phyloP scores from a whole-genome alignment of 2,797 vertebrate species.

The Anomalospiza imberbis region DNA sequence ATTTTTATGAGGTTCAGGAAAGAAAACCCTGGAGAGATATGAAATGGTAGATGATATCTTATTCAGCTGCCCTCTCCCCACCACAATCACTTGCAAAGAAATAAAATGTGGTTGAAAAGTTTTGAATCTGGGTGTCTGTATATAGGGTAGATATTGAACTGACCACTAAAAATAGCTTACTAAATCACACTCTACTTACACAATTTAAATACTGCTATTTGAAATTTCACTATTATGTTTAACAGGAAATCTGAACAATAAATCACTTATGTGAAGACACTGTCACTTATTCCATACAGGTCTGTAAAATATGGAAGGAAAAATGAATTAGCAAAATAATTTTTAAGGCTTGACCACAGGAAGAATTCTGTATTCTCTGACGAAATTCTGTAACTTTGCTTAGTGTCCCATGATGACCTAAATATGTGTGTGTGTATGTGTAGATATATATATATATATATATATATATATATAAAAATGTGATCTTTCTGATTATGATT shows the following conservation, averaged over 20 bases:
- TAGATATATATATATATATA: neutral
- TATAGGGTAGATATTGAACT: neutral
- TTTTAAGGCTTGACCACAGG: neutral
- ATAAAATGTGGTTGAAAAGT: neutral
- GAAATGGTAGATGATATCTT: neutral
- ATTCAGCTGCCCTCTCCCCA: neutral
- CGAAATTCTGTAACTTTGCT: neutral
- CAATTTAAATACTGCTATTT: neutral
- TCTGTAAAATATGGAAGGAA: neutral
- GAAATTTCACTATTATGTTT: neutral
- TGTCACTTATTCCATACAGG: neutral
- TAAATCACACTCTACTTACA: neutral
- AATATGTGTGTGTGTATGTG: neutral
- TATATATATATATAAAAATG: neutral
- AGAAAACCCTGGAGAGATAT: neutral
- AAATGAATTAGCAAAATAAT: neutral
- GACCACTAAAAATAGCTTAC: neutral
- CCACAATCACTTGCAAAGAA: neutral
- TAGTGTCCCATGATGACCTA: neutral
- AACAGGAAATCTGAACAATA: neutral
- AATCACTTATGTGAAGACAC: neutral
- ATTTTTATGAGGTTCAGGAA: neutral
- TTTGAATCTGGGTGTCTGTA: neutral
- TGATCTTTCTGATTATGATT: neutral
- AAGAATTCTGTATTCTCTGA: neutral